Evolutionary conservation across 2,113 vertebrate species (phyloP).

Genomic region (Brienomyrus brachyistius): DNA sequence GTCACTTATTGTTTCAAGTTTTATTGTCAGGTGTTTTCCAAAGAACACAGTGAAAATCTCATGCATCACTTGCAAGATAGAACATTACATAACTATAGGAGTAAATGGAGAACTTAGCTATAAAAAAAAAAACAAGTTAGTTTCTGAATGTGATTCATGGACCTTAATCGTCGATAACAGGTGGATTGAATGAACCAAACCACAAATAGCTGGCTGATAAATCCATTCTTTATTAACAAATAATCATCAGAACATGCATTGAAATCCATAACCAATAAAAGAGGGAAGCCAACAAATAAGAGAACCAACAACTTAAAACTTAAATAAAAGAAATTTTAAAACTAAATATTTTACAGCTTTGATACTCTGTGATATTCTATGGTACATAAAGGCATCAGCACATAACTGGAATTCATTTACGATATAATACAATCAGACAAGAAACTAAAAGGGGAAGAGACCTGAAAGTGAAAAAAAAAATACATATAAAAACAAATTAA

Average conservation of each 20-base stretch:
- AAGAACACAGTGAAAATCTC: background rate
- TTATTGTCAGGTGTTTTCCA: background rate
- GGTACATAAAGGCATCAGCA: slow-evolving; percentile 40
- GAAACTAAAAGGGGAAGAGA: background rate
- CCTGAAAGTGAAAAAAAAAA: background rate
- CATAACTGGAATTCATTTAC: slow-evolving; percentile 5
- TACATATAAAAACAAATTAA: background rate
- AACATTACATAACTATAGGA: background rate
- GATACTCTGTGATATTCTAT: slow-evolving; percentile 57
- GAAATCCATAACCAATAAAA: slow-evolving; percentile 77
- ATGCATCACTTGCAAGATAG: background rate
- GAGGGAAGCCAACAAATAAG: slow-evolving; percentile 32
- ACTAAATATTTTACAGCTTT: slow-evolving; percentile 71
- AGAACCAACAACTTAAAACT: slow-evolving; percentile 24
- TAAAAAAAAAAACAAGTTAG: background rate
- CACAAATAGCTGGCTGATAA: slow-evolving; percentile 44
- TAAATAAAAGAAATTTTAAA: slow-evolving; percentile 41
- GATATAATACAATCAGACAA: background rate
- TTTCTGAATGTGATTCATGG: background rate
- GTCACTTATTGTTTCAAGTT: background rate
- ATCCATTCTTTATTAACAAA: slow-evolving; percentile 88
- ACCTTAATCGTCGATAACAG: background rate
- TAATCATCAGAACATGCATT: slow-evolving; percentile 82
- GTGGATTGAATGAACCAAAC: background rate
- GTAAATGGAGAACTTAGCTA: background rate